phyloP scores from a whole-genome alignment of 2,888 invertebrate species.

The Lasius fuliginosus region DNA sequence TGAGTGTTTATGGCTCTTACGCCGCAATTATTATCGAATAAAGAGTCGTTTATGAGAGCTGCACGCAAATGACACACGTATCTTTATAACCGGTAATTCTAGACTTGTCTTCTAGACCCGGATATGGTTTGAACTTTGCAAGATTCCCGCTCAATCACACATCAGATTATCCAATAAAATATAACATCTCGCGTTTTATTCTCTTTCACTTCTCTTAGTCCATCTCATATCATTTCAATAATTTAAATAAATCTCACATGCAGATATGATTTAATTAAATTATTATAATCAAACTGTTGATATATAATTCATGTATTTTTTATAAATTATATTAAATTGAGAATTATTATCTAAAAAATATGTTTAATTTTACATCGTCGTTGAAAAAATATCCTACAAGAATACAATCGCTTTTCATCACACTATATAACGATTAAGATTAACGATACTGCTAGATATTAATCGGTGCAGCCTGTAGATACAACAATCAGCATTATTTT shows the following conservation, averaged over 20 bases:
- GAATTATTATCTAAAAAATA: not conserved
- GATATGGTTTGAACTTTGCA: conserved; percentile 1
- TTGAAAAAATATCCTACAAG: not conserved
- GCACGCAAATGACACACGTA: conserved; percentile 81
- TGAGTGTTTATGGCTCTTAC: conserved; percentile 80
- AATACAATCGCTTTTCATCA: not conserved
- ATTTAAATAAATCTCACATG: conserved; percentile 3
- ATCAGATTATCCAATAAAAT: conserved; percentile 27
- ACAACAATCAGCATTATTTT: conserved; percentile 4
- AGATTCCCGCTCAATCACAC: not conserved
- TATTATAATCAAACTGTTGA: not conserved
- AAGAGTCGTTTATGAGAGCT: conserved; percentile 81
- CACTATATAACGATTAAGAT: not conserved
- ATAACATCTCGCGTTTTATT: not conserved
- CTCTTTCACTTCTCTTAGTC: not conserved
- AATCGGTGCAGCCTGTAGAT: not conserved
- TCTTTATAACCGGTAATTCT: conserved; percentile 78
- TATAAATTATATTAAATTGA: not conserved
- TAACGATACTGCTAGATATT: not conserved
- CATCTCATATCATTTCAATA: not conserved
- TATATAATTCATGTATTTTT: not conserved
- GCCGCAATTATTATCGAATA: conserved; percentile 84
- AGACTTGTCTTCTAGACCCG: conserved; percentile 42
- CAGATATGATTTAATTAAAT: conserved; percentile 23
- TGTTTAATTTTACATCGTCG: not conserved